These are phyloP conservation scores for Aurelia aurita DNA, from an alignment of 30 jellyfish, hydroid and myxozoan species.

Conservation along the genomic window DNA sequence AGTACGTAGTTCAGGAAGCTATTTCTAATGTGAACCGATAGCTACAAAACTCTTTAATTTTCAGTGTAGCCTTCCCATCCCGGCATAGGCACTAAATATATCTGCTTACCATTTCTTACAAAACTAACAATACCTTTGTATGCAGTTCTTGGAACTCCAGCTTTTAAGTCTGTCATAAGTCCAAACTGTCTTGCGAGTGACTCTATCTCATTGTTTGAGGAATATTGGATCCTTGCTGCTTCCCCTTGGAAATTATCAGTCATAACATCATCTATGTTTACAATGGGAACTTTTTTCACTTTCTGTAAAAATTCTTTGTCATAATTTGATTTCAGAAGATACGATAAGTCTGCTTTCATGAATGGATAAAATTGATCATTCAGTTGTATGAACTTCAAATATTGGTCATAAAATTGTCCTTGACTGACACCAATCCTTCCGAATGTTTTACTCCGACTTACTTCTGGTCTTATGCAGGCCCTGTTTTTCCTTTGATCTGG, in stretches of 20 bases:
- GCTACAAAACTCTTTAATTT: background rate
- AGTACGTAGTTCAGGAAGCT: too few species aligned
- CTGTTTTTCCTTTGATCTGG: constrained; percentile 91
- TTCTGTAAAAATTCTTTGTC: constrained; percentile 64
- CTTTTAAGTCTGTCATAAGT: constrained; percentile 92
- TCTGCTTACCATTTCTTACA: constrained; percentile 48
- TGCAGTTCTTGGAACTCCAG: constrained; percentile 99
- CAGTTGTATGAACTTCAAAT: constrained; percentile 79
- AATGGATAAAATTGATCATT: constrained; percentile 77
- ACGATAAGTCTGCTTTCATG: constrained; percentile 68
- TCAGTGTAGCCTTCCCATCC: constrained; percentile 92
- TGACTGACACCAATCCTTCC: constrained; percentile 98
- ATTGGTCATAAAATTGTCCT: constrained; percentile 97
- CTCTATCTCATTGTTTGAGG: constrained; percentile 66
- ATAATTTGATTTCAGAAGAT: constrained; percentile 80
- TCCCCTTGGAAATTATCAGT: constrained; percentile 45
- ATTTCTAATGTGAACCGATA: too few species aligned
- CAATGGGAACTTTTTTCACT: constrained; percentile 73
- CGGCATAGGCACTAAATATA: constrained; percentile 81
- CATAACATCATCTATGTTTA: constrained; percentile 42
- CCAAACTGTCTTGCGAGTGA: constrained; percentile 76
- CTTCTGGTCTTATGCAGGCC: constrained; percentile 96
- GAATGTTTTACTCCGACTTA: constrained; percentile 95
- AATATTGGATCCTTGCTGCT: constrained; percentile 75
- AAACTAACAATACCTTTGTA: constrained; percentile 90